Conservation (phyloP, 2,113 vertebrate species). For the Halcyon malimbica region DNA sequence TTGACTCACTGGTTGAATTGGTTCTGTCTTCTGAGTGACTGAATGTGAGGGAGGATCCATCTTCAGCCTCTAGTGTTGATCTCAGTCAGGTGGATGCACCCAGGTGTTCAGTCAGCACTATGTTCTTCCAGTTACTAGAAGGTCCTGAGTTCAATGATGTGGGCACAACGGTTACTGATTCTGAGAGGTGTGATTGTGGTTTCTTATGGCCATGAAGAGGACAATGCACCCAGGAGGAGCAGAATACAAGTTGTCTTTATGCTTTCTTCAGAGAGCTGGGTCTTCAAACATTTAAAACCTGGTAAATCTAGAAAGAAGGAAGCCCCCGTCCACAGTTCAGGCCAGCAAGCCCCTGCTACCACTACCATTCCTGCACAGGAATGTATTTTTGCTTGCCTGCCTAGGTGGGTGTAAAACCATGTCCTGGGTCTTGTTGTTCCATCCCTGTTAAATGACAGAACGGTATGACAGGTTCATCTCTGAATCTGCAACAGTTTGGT, state of each 20-base stretch:
- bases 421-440: background rate
- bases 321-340: background rate
- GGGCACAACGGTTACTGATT: background rate
- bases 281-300: background rate
- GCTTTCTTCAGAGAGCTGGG: background rate
- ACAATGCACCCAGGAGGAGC: background rate
- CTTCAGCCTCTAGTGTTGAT: background rate
- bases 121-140: background rate
- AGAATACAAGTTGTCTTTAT: background rate
- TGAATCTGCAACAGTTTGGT: rapidly evolving
- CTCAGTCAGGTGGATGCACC: background rate
- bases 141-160: rapidly evolving
- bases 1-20: background rate
- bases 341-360: background rate
- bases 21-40: background rate
- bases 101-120: background rate
- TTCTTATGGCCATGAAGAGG: background rate
- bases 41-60: background rate
- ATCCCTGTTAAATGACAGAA: background rate
- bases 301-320: background rate
- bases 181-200: background rate
- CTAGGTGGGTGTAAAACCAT: background rate
- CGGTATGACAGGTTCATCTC: background rate
- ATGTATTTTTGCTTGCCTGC: background rate
- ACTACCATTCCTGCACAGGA: background rate